Evolutionary conservation across 2,113 vertebrate genomes (phyloP).

Genomic region (Benitochromis conjunctus): DNA sequence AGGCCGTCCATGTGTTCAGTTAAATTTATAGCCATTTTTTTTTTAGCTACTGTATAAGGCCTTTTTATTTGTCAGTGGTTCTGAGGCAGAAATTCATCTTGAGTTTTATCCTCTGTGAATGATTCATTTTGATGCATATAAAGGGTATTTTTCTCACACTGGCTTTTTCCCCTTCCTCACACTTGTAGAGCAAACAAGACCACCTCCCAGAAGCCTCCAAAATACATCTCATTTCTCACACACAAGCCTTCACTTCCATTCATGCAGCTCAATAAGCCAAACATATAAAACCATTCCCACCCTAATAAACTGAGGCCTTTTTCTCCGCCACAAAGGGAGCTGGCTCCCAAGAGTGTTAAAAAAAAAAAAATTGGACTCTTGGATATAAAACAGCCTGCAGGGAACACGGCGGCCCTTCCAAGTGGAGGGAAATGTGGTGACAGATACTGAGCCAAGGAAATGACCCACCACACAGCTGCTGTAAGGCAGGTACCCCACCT

Average conservation of each 20-base stretch:
- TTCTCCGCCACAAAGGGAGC: slow-evolving; percentile 58
- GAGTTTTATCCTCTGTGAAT: slow-evolving; percentile 4
- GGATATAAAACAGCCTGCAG: slow-evolving; percentile 49
- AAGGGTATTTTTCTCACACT: slow-evolving; percentile 5
- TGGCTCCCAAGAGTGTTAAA: slow-evolving; percentile 42
- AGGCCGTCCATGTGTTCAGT: slow-evolving; percentile 28
- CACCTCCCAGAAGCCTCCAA: slow-evolving; percentile 42
- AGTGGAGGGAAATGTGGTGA: slow-evolving; percentile 38
- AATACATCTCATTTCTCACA: slow-evolving; percentile 58
- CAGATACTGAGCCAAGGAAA: slow-evolving; percentile 26
- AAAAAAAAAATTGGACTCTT: slow-evolving; percentile 1
- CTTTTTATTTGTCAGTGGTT: slow-evolving; percentile 37
- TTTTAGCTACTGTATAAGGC: slow-evolving; percentile 28
- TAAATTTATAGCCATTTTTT: slow-evolving; percentile 26
- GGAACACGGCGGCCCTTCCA: slow-evolving; percentile 19
- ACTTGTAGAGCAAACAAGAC: slow-evolving; percentile 45
- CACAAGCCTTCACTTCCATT: slow-evolving; percentile 50
- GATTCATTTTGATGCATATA: slow-evolving; percentile 18
- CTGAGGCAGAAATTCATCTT: not conserved
- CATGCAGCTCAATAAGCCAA: slow-evolving; percentile 61
- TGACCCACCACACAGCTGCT: slow-evolving; percentile 25
- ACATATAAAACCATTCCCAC: slow-evolving; percentile 68
- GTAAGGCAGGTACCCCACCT: slow-evolving; percentile 41
- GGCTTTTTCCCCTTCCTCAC: not conserved
- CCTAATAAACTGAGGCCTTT: slow-evolving; percentile 54